phyloP scores from a whole-genome alignment of 2,888 invertebrate species.

The Vanessa cardui region DNA sequence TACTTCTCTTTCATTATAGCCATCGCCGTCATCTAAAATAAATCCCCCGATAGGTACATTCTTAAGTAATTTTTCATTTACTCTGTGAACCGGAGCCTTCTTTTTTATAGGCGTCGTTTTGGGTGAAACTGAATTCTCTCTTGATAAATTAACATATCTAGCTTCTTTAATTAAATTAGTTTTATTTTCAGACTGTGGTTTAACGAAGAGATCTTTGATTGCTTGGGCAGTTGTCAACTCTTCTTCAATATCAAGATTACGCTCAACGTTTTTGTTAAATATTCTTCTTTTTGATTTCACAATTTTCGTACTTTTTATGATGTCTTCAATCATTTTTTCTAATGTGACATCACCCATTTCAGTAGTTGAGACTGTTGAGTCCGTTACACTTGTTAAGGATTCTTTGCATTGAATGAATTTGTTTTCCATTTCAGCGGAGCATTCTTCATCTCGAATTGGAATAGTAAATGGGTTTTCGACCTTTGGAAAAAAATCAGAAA shows the following conservation, averaged over 20 bases:
- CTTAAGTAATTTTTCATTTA: conserved; percentile 68
- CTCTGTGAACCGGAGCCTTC: conserved; percentile 60
- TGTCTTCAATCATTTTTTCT: conserved; percentile 84
- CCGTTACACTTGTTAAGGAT: conserved; percentile 62
- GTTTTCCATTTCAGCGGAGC: conserved; percentile 77
- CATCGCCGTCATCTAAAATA: conserved; percentile 74
- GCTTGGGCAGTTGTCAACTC: conserved; percentile 60
- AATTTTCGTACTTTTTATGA: conserved; percentile 82
- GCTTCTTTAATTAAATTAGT: conserved; percentile 74
- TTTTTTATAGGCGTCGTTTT: conserved; percentile 67
- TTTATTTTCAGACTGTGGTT: conserved; percentile 70
- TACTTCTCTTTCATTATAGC: conserved; percentile 79
- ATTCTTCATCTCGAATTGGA: conserved; percentile 73
- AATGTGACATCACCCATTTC: conserved; percentile 81
- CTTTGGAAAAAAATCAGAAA: conserved; percentile 79
- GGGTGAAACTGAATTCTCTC: conserved; percentile 75
- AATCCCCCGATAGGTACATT: conserved; percentile 77
- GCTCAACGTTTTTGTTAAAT: conserved; percentile 53
- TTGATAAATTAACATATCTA: conserved; percentile 68
- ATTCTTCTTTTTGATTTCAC: conserved; percentile 71
- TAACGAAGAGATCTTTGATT: conserved; percentile 71
- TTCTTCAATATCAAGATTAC: conserved; percentile 52
- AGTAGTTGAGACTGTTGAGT: conserved; percentile 76
- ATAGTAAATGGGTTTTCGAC: conserved; percentile 71
- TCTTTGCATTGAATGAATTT: conserved; percentile 73